Percentiles rank a stretch among this genome's conserved stretches.
Evolutionary conservation across 1,140 invertebrate genomes (phyloP).

Genomic region (Drosophila triauraria): DNA sequence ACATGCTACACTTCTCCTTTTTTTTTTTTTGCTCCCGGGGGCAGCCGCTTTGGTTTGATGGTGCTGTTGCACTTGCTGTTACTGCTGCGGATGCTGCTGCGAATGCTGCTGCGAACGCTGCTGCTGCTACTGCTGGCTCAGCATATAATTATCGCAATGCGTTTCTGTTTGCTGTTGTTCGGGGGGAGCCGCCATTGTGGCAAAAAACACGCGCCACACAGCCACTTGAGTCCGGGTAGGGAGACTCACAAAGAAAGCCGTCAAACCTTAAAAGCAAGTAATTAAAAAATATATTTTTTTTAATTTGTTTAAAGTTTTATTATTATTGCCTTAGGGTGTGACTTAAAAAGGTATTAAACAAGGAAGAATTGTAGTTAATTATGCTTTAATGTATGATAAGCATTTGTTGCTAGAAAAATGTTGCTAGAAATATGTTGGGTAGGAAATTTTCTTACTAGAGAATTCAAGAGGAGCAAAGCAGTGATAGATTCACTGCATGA

Average conservation of each 20-base stretch:
- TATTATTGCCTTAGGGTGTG: no score
- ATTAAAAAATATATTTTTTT: not conserved
- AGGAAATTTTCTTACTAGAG: no score
- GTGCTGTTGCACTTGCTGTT: slow-evolving; percentile 18
- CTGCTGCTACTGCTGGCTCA: slow-evolving; percentile 34
- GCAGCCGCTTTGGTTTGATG: slow-evolving; percentile 31
- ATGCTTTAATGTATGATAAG: no score
- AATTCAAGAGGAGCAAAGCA: no score
- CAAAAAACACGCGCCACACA: slow-evolving; percentile 51
- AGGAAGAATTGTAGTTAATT: not conserved
- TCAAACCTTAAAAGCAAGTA: not conserved
- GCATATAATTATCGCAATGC: slow-evolving; percentile 77
- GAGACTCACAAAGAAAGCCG: not conserved
- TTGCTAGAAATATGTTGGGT: no score
- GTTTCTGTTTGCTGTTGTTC: slow-evolving; percentile 47
- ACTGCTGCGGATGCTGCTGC: slow-evolving; percentile 7
- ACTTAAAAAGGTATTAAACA: no score
- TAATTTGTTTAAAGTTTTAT: not conserved
- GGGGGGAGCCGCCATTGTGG: slow-evolving; percentile 44
- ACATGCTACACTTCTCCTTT: slow-evolving; percentile 59
- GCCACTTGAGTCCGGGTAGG: slow-evolving; percentile 24
- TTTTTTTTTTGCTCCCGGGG: slow-evolving; percentile 9
- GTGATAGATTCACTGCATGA: no score
- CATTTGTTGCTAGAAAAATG: not conserved
- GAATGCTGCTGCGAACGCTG: slow-evolving; percentile 23